Evolutionary conservation across 1,140 invertebrate species (phyloP).

Genomic region (Drosophila kohkoa): DNA sequence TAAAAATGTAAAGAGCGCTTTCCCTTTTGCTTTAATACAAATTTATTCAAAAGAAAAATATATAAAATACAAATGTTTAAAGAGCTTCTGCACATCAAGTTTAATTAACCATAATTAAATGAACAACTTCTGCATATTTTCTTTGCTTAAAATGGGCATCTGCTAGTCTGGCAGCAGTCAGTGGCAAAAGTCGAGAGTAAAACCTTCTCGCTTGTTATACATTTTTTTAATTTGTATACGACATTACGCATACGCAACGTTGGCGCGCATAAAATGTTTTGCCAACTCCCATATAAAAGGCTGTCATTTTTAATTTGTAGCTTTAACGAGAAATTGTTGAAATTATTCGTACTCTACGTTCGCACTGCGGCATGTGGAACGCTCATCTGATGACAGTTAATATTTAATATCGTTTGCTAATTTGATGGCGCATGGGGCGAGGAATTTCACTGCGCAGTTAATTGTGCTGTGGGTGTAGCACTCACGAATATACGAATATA

Average conservation of each 20-base stretch:
- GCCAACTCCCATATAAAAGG: constrained; percentile 36
- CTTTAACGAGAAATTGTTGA: constrained; percentile 50
- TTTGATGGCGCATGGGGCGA: constrained; percentile 28
- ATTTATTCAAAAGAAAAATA: too few species aligned
- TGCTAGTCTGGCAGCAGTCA: not conserved
- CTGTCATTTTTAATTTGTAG: constrained; percentile 51
- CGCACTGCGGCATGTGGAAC: not conserved
- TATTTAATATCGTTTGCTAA: constrained; percentile 45
- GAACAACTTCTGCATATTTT: not conserved
- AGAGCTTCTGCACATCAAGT: too few species aligned
- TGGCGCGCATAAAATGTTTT: constrained; percentile 42
- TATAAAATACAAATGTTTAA: too few species aligned
- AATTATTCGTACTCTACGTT: constrained; percentile 17
- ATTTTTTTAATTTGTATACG: constrained; percentile 14
- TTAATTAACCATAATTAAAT: not conserved
- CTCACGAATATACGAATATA: not conserved
- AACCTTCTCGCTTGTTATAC: constrained; percentile 9
- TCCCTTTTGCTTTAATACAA: too few species aligned
- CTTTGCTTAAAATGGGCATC: not conserved
- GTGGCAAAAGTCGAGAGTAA: not conserved
- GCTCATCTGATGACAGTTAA: constrained; percentile 42
- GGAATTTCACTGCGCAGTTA: constrained; percentile 5
- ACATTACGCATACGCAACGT: constrained; percentile 46
- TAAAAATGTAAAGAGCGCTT: too few species aligned
- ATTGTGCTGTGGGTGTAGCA: constrained; percentile 10